Base-by-base conservation (phyloP, 1,140 invertebrate species). In the Asobara japonica region DNA sequence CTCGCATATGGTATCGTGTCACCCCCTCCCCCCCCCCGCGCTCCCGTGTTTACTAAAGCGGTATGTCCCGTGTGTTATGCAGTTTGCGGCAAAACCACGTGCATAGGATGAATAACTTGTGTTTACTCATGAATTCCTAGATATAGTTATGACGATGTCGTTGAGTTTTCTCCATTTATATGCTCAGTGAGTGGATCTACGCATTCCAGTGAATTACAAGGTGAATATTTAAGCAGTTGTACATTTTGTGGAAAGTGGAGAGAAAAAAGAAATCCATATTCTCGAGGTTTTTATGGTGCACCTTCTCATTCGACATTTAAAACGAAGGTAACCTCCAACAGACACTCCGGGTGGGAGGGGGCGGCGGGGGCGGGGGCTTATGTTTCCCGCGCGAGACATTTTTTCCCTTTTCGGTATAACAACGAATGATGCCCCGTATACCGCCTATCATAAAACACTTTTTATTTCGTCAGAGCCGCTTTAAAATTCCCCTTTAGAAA, bases 41-140 rank as follows among this genome's bases (percentile, higher is more conserved):
- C n/a, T n/a, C n/a, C 76, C 80, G 80, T 85, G 72, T 73, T 85
- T 84, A 79, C 82, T 80, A 80, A 84, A 82, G 78, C 13, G 60
- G 13, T 30, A 31, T 29, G 29, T 27, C 60, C 10, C 10, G 25
- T 62, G 51, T 25, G 18, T 31, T 1, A 62, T 29, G 4, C 4
- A 8, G 29, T 25, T 29, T 4, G 13, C 4, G 29, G 10, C 75
- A 78, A 74, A 78, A 76, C 74, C 73, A 71, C 77, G 74, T 71
- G 75, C 77, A 75, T 78, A 71, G 80, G 81, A 78, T 84, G 81
- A 83, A 84, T 84, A 86, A 84, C 81, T 84, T 83, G 80, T 79
- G 79, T 80, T 83, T 81, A 83, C 74, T 73, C 80, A 70, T 66
- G 48, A 65, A 65, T 71, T 67, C 65, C 56, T 76, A 31, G 22